A percentile compares a stretch with the other conserved stretches of the same genome.
phyloP scores from a whole-genome alignment of 2,113 vertebrate genomes.

The Telmatochromis brichardi region DNA sequence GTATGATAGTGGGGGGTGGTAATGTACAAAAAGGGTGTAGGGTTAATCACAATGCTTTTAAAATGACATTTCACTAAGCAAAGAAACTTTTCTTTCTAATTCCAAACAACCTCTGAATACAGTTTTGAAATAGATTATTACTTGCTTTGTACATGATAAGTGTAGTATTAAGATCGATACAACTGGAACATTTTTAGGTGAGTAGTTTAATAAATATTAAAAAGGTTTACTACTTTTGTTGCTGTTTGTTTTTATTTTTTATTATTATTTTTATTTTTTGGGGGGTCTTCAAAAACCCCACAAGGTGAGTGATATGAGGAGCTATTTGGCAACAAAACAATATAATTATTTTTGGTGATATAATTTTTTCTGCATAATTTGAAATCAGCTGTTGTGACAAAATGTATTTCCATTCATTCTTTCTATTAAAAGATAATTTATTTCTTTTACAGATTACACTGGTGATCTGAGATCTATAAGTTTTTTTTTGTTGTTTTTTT shows the following conservation, averaged over 20 bases:
- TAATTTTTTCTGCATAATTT: not conserved
- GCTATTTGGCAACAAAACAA: not conserved
- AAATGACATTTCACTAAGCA: not conserved
- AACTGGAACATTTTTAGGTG: not conserved
- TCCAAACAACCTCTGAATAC: not conserved
- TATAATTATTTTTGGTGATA: not conserved
- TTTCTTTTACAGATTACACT: not conserved
- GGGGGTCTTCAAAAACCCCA: not conserved
- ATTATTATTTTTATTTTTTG: fast-evolving
- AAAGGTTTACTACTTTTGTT: not conserved
- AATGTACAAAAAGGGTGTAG: not conserved
- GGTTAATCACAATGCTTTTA: not conserved
- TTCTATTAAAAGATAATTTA: not conserved
- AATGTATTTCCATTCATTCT: not conserved
- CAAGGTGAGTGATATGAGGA: not conserved
- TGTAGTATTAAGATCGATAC: not conserved
- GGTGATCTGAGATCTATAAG: not conserved
- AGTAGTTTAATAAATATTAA: not conserved
- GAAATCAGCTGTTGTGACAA: not conserved
- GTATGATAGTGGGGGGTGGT: not conserved
- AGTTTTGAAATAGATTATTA: not conserved
- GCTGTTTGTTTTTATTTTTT: not conserved
- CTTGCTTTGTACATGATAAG: not conserved
- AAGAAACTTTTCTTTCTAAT: not conserved
- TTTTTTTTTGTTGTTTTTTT: not conserved